Base-by-base conservation (phyloP, 2,888 invertebrate genomes). In the Ornithoptera alexandrae region DNA sequence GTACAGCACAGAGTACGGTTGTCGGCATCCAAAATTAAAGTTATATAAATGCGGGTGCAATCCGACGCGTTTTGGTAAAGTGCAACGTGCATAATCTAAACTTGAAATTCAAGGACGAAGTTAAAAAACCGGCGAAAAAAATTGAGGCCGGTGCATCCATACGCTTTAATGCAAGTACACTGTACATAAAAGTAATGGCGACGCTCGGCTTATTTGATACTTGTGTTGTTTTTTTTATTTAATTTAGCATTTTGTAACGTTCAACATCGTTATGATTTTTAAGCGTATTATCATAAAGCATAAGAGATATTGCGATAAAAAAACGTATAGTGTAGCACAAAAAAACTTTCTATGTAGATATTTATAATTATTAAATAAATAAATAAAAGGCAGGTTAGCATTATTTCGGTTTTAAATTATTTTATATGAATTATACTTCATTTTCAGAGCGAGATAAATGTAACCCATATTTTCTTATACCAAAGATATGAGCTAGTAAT, bases 21-120 rank as follows among this genome's bases (percentile, higher is more conserved):
- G 64, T 20, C 56, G 24, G 64, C 64, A 42, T 64, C 59, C 67
- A 57, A 64, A 71, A 71, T 71, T 71, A 67, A 67, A 67, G 61
- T 69, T 68, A 68, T 66, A 68, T 65, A 65, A 67, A 72, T 65
- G 70, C 66, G 65, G 70, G 72, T 75, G 75, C 72, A 73, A 76
- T 67, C 75, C 74, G 76, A 76, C 76, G 78, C 77, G 81, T 82
- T 83, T 81, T 77, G 81, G 78, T 79, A 82, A 82, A 83, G 84
- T 83, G 81, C 83, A 77, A 79, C 80, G 74, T 82, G 87, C 70
- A 71, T 90, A 90, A 91, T 90, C 89, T 91, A 90, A 92, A 91
- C 90, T 89, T 84, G 89, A 90, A 90, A 88, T 89, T 90, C 92
- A 92, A 92, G 92, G 91, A 84, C 92, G 86, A 81, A 82, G 86